Conservation (phyloP, 2,888 invertebrate species). For the Ophonus ardosiacus region DNA sequence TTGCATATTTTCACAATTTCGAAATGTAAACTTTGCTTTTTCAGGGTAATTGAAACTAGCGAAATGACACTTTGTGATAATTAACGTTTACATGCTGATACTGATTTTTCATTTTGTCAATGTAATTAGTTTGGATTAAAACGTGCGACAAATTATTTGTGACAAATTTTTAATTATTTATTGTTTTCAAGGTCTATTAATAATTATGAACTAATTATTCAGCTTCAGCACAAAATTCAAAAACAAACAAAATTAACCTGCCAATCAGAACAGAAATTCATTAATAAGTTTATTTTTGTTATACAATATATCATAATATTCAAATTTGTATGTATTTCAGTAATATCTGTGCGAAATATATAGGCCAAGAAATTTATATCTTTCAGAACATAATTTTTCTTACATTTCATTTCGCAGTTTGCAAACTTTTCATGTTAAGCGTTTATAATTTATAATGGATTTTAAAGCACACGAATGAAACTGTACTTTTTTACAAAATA, state of each 20-base stretch:
- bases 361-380: no score
- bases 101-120: neutral
- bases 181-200: neutral
- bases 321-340: neutral
- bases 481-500: no score
- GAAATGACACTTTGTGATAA: neutral
- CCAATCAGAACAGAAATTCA: neutral
- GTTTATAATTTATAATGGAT: no score
- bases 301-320: neutral
- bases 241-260: neutral
- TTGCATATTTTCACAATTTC: constrained; percentile 4
- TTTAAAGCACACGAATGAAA: no score
- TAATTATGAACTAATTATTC: neutral
- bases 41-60: neutral
- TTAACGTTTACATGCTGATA: neutral
- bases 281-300: neutral
- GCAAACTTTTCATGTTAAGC: no score
- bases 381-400: no score
- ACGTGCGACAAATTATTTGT: neutral
- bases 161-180: neutral
- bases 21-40: neutral
- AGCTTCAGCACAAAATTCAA: neutral
- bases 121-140: neutral
- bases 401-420: no score
- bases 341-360: no score